phyloP scores from a whole-genome alignment of 2,888 invertebrate species.

The Copidosoma aretas region DNA sequence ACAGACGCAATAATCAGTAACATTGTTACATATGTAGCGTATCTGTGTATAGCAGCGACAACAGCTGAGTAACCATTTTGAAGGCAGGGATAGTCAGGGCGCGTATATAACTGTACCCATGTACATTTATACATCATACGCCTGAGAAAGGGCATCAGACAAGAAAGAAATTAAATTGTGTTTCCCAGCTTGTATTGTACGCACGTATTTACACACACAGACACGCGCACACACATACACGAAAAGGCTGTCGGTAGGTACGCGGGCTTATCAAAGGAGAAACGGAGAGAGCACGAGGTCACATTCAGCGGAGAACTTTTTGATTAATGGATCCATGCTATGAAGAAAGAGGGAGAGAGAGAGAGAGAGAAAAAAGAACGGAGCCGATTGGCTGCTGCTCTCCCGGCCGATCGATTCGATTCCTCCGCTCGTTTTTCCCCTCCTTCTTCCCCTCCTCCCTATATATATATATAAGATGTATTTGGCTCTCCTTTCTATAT shows the following conservation, averaged over 20 bases:
- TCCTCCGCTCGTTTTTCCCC: conserved; percentile 15
- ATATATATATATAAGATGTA: too few relatives aligned
- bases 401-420: conserved; percentile 31
- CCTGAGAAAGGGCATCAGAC: neutral
- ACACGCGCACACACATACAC: neutral
- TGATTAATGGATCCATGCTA: conserved; percentile 36
- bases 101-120: neutral
- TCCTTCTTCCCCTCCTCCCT: conserved; percentile 3
- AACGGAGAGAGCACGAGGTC: conserved; percentile 5
- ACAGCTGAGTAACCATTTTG: too few relatives aligned
- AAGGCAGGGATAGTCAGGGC: too few relatives aligned
- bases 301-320: conserved; percentile 8
- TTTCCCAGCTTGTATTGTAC: neutral
- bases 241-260: neutral
- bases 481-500: conserved; percentile 15
- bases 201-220: neutral
- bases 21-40: too few relatives aligned
- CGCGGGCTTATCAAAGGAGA: conserved; percentile 22
- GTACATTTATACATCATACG: neutral
- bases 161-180: neutral
- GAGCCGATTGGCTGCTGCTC: conserved; percentile 17
- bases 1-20: too few relatives aligned
- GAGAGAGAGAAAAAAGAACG: conserved; percentile 6
- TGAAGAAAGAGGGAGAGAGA: neutral
- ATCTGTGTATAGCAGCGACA: too few relatives aligned